Evolutionary conservation across 2,888 invertebrate genomes (phyloP), one percentile per base, ranked within the genome.

Genomic region (Andrena marginata): DNA sequence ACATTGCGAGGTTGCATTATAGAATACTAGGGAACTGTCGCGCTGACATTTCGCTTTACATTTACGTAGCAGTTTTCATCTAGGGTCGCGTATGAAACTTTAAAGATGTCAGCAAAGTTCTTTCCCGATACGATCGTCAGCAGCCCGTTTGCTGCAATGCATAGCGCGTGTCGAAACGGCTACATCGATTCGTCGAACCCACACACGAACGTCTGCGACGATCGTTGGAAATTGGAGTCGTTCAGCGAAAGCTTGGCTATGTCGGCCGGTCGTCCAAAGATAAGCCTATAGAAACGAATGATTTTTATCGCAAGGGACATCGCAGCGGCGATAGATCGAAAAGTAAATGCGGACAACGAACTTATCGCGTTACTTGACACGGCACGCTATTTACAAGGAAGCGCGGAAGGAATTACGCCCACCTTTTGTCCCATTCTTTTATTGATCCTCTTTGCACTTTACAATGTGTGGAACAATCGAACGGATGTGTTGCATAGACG

Each of bases 141-240:
- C 75, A 70, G 23, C 23, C 62, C 33, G 10, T 16, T 26, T 23
- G 56, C 62, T 75, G 84, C 81, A 81, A 7, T 73, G 80, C 79
- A 77, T 86, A 86, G 84, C 86, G 79, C 81, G 77, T 60, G 69
- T 65, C 54, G 68, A 26, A 67, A 56, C 23, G 35, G 23, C 42
- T 31, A 69, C 77, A 82, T 87, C 76, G 87, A 87, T 87, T 83
- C 71, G 63, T 68, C 51, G 59, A 77, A 72, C 64, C 56, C 31
- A 60, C 33, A 51, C 64, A 49, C 48, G 13, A 51, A 26, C 56
- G 56, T 42, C 29, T 1, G 26, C 31, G 16, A n/a, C 26, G 29
- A 33, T 51, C 59, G 29, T 1, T 10, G 51, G 8, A 6, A 75
- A 68, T 74, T 54, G 54, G 0, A 4, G 23, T 13, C 13, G 10